These are phyloP conservation scores for Alligator mississippiensis DNA, from an alignment of 2,113 vertebrate species.

Conservation along the genomic window DNA sequence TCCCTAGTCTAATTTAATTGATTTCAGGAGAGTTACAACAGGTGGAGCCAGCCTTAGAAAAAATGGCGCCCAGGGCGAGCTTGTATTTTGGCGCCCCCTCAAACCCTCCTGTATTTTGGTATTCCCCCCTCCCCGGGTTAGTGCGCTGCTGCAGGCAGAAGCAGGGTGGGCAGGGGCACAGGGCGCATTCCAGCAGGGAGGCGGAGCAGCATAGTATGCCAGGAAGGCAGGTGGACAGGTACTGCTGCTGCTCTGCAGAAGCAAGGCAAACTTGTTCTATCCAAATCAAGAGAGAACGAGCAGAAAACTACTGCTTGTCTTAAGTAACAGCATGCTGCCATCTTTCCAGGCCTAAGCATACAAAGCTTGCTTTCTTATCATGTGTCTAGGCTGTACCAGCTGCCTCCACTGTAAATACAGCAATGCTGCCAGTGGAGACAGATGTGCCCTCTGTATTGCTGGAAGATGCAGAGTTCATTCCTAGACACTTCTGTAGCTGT, in stretches of 20 bases:
- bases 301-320: too few relatives aligned
- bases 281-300: too few relatives aligned
- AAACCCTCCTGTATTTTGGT: neutral
- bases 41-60: too few relatives aligned
- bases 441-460: rapidly evolving
- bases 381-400: neutral
- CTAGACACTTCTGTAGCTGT: neutral
- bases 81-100: too few relatives aligned
- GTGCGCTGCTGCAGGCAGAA: neutral
- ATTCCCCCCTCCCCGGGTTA: neutral
- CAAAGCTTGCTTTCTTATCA: rapidly evolving
- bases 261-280: too few relatives aligned
- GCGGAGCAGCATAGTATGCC: too few relatives aligned
- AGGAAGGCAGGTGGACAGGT: too few relatives aligned
- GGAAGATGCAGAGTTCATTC: neutral
- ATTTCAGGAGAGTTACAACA: too few relatives aligned
- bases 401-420: neutral
- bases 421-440: neutral
- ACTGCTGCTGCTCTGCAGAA: neutral
- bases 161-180: neutral
- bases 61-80: too few relatives aligned
- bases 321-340: neutral
- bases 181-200: too few relatives aligned
- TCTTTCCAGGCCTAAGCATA: neutral
- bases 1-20: too few relatives aligned